Evolutionary conservation across 64 coral and sea anemone genomes (phyloP).

Genomic region (Stichodactyla helianthus): DNA sequence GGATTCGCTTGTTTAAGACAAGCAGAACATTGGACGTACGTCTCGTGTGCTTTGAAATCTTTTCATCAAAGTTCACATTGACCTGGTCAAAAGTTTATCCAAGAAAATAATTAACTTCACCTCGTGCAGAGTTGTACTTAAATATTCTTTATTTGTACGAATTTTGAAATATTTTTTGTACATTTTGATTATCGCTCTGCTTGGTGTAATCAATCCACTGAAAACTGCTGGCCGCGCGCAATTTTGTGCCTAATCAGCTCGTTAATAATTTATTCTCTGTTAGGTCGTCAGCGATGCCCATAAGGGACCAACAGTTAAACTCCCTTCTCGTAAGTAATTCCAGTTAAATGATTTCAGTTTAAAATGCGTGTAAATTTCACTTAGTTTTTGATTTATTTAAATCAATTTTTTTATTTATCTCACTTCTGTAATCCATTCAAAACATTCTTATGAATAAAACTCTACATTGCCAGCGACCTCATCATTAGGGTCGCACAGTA

Average conservation of each 20-base stretch:
- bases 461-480: background rate
- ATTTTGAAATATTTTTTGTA: background rate
- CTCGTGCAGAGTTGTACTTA: background rate
- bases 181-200: background rate
- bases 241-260: background rate
- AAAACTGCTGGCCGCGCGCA: background rate
- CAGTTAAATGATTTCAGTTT: background rate
- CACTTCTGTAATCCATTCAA: background rate
- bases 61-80: background rate
- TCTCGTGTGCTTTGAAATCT: background rate
- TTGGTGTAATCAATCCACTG: background rate
- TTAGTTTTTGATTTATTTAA: background rate
- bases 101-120: background rate
- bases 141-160: background rate
- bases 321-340: constrained; percentile 2
- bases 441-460: background rate
- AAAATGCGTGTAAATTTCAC: background rate
- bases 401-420: background rate
- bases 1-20: background rate
- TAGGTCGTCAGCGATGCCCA: constrained; percentile 2
- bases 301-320: background rate
- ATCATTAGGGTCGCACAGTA: background rate
- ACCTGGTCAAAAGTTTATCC: constrained; percentile 12
- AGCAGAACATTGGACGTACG: background rate
- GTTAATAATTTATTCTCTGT: background rate